phyloP scores from a whole-genome alignment of 2,888 invertebrate genomes.

The Rotaria socialis region DNA sequence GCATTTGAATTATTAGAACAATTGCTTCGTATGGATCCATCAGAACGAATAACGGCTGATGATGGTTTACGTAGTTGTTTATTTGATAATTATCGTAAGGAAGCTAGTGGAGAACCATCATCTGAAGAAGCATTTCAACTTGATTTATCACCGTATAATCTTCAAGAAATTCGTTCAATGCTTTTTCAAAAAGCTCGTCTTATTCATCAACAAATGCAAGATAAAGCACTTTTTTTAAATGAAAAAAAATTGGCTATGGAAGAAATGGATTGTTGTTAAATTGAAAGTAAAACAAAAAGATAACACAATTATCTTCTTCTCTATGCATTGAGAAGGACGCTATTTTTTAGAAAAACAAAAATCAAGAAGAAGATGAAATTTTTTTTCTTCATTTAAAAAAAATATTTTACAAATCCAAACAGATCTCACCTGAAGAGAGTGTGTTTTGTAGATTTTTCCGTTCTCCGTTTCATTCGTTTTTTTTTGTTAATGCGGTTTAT shows the following conservation, averaged over 20 bases:
- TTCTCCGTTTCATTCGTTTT: slow-evolving; percentile 19
- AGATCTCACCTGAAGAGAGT: slow-evolving; percentile 21
- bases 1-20: neutral
- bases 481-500: slow-evolving; percentile 15
- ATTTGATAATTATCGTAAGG: slow-evolving; percentile 16
- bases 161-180: neutral
- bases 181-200: neutral
- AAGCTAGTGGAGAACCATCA: slow-evolving; percentile 1
- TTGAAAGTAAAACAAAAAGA: neutral
- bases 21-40: neutral
- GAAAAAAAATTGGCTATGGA: neutral
- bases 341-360: neutral
- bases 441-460: slow-evolving; percentile 26
- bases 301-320: too few species aligned
- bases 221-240: neutral
- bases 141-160: neutral
- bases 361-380: neutral
- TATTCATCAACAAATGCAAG: neutral
- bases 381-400: neutral
- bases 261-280: neutral
- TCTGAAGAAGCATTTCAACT: slow-evolving; percentile 18
- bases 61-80: neutral
- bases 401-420: neutral
- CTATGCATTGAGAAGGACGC: too few species aligned
- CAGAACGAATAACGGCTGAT: slow-evolving; percentile 4